Conservation (phyloP, 2,888 invertebrate species). For the Cylloceria caligata region DNA sequence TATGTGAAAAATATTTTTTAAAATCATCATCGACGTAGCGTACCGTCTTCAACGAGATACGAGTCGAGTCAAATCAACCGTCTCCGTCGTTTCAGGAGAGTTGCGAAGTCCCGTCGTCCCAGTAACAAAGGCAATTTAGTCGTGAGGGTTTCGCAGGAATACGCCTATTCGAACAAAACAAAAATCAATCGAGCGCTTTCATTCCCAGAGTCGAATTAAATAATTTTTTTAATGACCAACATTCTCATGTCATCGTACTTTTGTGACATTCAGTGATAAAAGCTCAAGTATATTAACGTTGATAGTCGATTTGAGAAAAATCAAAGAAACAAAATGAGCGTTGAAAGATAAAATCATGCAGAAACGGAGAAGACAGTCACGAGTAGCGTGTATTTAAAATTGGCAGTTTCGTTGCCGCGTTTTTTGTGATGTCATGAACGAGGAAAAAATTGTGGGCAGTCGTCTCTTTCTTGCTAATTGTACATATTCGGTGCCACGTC, state of each 20-base stretch:
- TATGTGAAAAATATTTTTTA: no score
- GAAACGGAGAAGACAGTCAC: not conserved
- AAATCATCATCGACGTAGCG: no score
- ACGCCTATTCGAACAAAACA: not conserved
- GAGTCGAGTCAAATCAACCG: not conserved
- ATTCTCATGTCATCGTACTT: no score
- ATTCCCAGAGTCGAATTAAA: not conserved
- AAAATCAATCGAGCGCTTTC: constrained; percentile 31
- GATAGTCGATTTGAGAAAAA: no score
- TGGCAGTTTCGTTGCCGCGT: not conserved
- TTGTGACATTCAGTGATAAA: not conserved
- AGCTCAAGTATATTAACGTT: no score
- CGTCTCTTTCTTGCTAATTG: constrained; percentile 24
- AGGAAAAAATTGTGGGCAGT: not conserved
- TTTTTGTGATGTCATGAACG: not conserved
- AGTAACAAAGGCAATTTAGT: not conserved
- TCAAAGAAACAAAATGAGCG: not conserved
- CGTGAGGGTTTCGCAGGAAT: not conserved
- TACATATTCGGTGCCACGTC: not conserved
- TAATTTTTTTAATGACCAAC: no score
- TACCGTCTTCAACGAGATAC: no score
- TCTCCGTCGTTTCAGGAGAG: constrained; percentile 23
- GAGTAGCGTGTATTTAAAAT: not conserved
- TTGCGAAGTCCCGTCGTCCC: constrained; percentile 1
- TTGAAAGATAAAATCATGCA: not conserved